Evolutionary conservation across 2,888 invertebrate species (phyloP), one percentile per base, ranked within the genome.

Genomic region (Harpalus rubripes): DNA sequence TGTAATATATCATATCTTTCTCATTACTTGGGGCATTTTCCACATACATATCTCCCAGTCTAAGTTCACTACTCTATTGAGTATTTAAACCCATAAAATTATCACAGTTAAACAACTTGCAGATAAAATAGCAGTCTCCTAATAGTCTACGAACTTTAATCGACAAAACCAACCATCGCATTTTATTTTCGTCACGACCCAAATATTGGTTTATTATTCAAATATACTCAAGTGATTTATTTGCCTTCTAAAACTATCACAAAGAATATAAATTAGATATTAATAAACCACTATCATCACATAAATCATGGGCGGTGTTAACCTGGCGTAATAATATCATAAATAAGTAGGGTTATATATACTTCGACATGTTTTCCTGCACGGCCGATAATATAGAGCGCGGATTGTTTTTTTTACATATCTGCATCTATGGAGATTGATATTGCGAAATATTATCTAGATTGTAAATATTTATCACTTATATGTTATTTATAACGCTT

Each of bases 241-340:
- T 68, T 68, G 41, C 39, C 12, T 7, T 39, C 68, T 26, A 68
- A 68, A 68, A 68, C 12, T 39, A 68, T 65, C 63, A 12, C 39
- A 44, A 68, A 74, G 72, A 18, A 74, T 44, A 74, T 44, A 74
- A 74, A 74, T 44, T 74, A 74, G 18, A 52, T 74, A 74, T 74
- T 41, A 74, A 74, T 74, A 68, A 26, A 68, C 68, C 39, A 68
- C 68, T 68, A 68, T 68, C 68, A 68, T 32, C 15, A n/a, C n/a
- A 68, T 68, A 68, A 68, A 68, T 68, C 68, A 68, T 63, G 63
- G 63, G 3, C 26, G 12, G 18, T 22, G 26, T 63, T 68, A 68
- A 41, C 10, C n/a, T 32, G 15, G 68, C 2, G 39, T 15, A 32
- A 68, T 68, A 10, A 39, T 32, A 15, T 68, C 68, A n/a, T 68